phyloP scores from a whole-genome alignment of 2,113 vertebrate genomes.

The Phaethornis superciliosus region DNA sequence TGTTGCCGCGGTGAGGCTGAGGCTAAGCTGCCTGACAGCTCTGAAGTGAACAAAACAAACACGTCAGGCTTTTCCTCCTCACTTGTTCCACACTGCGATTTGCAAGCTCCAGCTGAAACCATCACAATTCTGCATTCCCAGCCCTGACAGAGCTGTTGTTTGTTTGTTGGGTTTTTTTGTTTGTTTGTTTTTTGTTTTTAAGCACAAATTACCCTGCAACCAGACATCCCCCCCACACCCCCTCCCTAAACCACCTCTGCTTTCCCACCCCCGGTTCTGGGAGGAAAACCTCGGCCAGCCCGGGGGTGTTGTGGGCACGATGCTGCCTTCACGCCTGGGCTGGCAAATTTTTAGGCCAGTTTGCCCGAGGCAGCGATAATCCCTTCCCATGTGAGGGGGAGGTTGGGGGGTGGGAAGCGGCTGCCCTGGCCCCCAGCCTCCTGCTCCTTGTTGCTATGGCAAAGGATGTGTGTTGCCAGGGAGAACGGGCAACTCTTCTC shows the following conservation, averaged over 20 bases:
- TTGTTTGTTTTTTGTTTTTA: neutral
- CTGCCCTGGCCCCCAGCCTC: constrained; percentile 57
- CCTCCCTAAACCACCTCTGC: neutral
- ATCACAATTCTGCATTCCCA: fast-evolving
- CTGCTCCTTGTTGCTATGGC: constrained; percentile 75
- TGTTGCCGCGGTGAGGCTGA: fast-evolving
- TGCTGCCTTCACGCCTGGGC: constrained; percentile 14
- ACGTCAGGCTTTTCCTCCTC: neutral
- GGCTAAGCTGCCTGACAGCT: neutral
- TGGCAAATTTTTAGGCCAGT: constrained; percentile 47
- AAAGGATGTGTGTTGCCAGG: constrained; percentile 76
- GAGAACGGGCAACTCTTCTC: constrained; percentile 67
- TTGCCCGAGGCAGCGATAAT: constrained; percentile 30
- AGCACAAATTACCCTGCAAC: fast-evolving
- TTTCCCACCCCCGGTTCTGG: neutral
- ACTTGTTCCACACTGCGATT: neutral
- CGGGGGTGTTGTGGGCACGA: fast-evolving
- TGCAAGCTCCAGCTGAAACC: neutral
- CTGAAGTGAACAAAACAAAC: neutral
- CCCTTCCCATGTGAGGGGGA: constrained; percentile 28
- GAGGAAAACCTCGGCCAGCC: neutral
- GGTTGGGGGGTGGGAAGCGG: neutral
- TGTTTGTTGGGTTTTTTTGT: too few species aligned
- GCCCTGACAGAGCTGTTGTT: fast-evolving
- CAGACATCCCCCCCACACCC: neutral